These are phyloP conservation scores for Helicoverpa assulta DNA, from an alignment of 2,888 invertebrate species.

Conservation along the genomic window DNA sequence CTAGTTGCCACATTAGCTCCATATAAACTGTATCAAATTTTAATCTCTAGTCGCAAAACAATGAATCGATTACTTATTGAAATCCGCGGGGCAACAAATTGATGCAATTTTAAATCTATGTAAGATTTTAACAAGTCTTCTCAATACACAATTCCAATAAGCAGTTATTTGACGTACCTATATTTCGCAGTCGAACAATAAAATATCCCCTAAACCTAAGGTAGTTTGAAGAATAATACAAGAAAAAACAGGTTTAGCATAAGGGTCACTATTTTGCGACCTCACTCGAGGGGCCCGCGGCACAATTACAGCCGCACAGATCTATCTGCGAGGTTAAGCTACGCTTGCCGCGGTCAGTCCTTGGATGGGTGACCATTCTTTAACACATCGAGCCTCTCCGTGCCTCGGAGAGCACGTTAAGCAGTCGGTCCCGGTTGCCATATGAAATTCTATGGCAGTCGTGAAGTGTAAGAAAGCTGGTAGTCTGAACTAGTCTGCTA, in stretches of 20 bases:
- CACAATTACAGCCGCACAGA: not conserved
- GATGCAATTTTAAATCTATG: too few relatives aligned
- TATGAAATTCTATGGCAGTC: slow-evolving; percentile 4
- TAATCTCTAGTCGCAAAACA: too few relatives aligned
- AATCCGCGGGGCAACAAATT: too few relatives aligned
- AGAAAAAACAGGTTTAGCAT: not conserved
- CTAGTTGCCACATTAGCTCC: too few relatives aligned
- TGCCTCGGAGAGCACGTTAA: slow-evolving; percentile 5
- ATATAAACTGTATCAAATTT: too few relatives aligned
- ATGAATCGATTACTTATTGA: too few relatives aligned
- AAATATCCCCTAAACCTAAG: not conserved
- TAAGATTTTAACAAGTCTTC: too few relatives aligned
- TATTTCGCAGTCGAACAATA: too few relatives aligned
- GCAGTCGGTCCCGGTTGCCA: slow-evolving; percentile 4
- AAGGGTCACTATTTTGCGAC: not conserved
- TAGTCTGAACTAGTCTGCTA: slow-evolving; percentile 1
- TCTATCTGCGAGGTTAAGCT: slow-evolving; percentile 4
- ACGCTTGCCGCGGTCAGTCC: not conserved
- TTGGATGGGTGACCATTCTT: slow-evolving; percentile 1
- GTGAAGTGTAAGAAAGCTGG: not conserved
- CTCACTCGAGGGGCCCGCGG: not conserved
- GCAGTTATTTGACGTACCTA: too few relatives aligned
- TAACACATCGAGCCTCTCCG: not conserved
- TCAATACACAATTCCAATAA: too few relatives aligned
- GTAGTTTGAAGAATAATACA: not conserved